phyloP scores from a whole-genome alignment of 2,888 invertebrate species.

The Drosophila antonietae region DNA sequence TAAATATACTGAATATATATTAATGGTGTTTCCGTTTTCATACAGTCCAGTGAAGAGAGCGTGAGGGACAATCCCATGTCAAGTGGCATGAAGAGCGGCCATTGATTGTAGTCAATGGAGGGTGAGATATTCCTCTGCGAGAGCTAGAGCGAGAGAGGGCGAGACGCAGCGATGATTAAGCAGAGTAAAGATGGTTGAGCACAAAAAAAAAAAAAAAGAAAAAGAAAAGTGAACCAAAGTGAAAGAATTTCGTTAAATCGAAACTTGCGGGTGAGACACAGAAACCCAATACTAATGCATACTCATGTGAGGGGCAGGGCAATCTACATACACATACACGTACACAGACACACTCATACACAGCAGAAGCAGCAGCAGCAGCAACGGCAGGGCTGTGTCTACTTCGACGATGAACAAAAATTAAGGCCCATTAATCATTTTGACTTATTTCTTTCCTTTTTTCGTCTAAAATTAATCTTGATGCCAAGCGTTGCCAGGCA shows the following conservation, averaged over 20 bases:
- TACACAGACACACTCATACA: conserved; percentile 16
- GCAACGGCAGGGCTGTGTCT: conserved; percentile 32
- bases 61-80: conserved; percentile 16
- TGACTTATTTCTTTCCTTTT: conserved; percentile 83
- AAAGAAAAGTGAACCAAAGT: conserved; percentile 23
- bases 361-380: conserved; percentile 6
- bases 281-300: conserved; percentile 41
- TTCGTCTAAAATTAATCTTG: conserved; percentile 83
- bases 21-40: neutral
- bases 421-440: conserved; percentile 83
- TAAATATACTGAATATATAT: neutral
- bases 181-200: conserved; percentile 54
- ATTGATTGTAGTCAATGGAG: conserved; percentile 30
- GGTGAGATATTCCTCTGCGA: conserved; percentile 4
- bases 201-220: conserved; percentile 13
- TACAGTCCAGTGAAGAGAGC: neutral
- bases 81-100: conserved; percentile 35
- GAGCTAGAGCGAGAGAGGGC: neutral
- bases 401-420: conserved; percentile 71
- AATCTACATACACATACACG: conserved; percentile 21
- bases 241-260: conserved; percentile 51
- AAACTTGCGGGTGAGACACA: conserved; percentile 47
- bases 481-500: conserved; percentile 78
- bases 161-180: conserved; percentile 22
- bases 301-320: conserved; percentile 19